Evolutionary conservation across 2,888 invertebrate species (phyloP), one percentile per base, ranked within the genome.

Genomic region (Hyposoter didymator): DNA sequence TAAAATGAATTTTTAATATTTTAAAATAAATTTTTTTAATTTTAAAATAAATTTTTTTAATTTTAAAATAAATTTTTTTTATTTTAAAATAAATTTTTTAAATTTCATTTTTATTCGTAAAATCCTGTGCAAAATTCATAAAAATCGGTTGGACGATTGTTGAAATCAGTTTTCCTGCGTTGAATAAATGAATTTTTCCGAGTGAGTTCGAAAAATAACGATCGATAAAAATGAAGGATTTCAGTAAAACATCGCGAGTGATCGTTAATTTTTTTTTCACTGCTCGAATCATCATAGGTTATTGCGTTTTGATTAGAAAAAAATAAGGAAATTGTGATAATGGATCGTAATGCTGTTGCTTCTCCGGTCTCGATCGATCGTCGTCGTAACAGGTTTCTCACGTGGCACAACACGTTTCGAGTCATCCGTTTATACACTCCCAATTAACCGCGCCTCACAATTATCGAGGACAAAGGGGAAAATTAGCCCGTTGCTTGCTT

Each of bases 371-470:
- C 28, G 32, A 14, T 66, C 64, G 64, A n/a, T 2, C 17, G 17
- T 43, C 12, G 14, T 47, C 43, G 22, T 62, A 52, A 64, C 19
- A 43, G 1, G 8, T 64, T n/a, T 6, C 49, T 80, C 72, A 80
- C 79, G 79, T 72, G 72, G 72, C 79, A 10, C n/a, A 80, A 45
- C 79, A 80, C 79, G 79, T 73, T 80, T 39, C 49, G 39, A 28
- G 22, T n/a, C n/a, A 12, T 70, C 28, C 28, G 49, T 73, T 73
- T 32, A 43, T 73, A 14, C 22, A 55, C 39, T 39, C 55, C 59
- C 59, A 73, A 19, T 73, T 55, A 73, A 14, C 39, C 12, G 8
- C 0, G 8, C 0, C 17, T 8, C 66, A 66, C 39, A 66, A 66
- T 28, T 55, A 39, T n/a, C 52, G 2, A 19, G 17, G 12, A 19